phyloP scores from a whole-genome alignment of 2,797 vertebrate genomes.

The Eurystomus glaucurus region DNA sequence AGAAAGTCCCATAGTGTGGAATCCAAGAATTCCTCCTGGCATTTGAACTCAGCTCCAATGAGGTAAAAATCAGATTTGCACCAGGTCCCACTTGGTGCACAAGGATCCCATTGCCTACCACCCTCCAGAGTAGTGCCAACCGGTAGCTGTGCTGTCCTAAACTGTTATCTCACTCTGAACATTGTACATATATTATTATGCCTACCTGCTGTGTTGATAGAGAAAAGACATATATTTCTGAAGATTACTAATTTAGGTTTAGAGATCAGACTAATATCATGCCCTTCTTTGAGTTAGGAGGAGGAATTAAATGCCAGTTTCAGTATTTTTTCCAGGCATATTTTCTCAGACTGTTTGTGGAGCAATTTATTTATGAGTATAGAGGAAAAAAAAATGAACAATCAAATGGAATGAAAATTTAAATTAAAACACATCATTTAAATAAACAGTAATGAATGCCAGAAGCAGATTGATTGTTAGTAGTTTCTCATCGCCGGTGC shows the following conservation, averaged over 20 bases:
- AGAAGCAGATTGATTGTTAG: slow-evolving; percentile 21
- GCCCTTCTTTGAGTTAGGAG: not conserved
- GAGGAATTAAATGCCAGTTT: not conserved
- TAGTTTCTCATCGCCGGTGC: slow-evolving; percentile 13
- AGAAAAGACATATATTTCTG: not conserved
- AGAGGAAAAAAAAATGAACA: not conserved
- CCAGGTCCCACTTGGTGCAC: not conserved
- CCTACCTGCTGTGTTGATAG: not conserved
- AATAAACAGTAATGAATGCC: slow-evolving; percentile 33
- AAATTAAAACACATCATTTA: slow-evolving; percentile 18
- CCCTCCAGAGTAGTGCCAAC: not conserved
- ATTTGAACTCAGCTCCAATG: not conserved
- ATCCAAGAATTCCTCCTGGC: not conserved
- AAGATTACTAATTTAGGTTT: not conserved
- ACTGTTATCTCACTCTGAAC: not conserved
- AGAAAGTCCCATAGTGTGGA: not conserved
- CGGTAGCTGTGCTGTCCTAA: not conserved
- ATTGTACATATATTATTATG: not conserved
- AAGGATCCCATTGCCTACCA: not conserved
- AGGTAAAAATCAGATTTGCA: not conserved
- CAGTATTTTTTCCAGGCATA: not conserved
- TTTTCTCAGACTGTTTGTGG: not conserved
- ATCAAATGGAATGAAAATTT: not conserved
- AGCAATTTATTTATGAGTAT: not conserved
- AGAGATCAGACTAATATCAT: not conserved